Evolutionary conservation across 2,797 vertebrate species (phyloP).

Genomic region (Lates japonicus): DNA sequence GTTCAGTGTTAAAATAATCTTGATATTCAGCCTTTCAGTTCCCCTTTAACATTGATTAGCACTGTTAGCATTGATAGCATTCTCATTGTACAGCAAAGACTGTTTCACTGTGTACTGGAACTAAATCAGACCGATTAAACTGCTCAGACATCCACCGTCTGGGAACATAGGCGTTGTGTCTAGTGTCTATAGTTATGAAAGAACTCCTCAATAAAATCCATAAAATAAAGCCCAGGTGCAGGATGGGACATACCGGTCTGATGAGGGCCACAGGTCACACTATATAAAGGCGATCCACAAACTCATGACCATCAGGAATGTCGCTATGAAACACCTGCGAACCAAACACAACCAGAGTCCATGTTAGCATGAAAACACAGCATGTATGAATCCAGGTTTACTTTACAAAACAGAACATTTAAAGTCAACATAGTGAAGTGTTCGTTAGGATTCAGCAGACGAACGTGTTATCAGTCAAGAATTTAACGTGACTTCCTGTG

Average conservation of each 20-base stretch:
- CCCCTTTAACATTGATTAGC: constrained; percentile 3
- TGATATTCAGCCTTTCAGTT: background rate
- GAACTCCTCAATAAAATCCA: too few relatives aligned
- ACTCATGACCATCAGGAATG: constrained; percentile 90
- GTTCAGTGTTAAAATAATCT: background rate
- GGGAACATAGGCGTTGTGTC: too few relatives aligned
- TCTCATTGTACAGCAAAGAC: background rate
- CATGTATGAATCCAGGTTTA: too few relatives aligned
- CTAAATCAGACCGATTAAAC: too few relatives aligned
- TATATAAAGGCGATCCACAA: constrained; percentile 95
- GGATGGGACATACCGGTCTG: constrained; percentile 84
- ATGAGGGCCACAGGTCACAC: constrained; percentile 90
- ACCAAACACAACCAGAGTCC: background rate
- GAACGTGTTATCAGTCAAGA: background rate
- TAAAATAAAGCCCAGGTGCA: background rate
- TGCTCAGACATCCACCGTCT: too few relatives aligned
- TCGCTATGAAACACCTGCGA: constrained; percentile 91
- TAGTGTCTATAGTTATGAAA: too few relatives aligned
- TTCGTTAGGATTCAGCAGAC: background rate
- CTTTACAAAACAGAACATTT: too few relatives aligned
- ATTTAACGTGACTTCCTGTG: constrained; percentile 20
- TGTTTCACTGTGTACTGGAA: background rate
- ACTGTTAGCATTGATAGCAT: background rate
- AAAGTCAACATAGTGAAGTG: background rate
- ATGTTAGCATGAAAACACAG: too few relatives aligned